Conservation (phyloP, 2,113 vertebrate genomes). For the Melanerpes formicivorus region DNA sequence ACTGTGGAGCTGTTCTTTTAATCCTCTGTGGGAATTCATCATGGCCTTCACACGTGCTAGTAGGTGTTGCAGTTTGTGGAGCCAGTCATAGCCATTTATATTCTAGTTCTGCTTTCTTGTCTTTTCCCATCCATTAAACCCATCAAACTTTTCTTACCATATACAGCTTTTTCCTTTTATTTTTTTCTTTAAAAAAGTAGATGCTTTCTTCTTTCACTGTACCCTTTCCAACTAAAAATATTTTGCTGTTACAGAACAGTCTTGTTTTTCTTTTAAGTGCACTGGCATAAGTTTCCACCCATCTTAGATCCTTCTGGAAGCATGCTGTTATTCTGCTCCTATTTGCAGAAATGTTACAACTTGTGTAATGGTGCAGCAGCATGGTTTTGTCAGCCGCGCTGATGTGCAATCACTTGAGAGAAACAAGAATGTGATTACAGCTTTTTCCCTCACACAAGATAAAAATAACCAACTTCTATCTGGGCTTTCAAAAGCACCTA, state of each 20-base stretch:
- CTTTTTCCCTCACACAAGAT: neutral
- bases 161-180: neutral
- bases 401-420: neutral
- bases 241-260: neutral
- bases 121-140: neutral
- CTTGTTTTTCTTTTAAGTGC: neutral
- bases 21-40: neutral
- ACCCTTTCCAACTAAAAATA: neutral
- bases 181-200: neutral
- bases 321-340: neutral
- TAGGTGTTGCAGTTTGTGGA: neutral
- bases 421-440: neutral
- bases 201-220: neutral
- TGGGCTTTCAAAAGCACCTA: neutral
- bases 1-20: neutral
- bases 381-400: neutral
- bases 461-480: neutral
- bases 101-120: neutral
- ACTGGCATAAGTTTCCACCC: neutral
- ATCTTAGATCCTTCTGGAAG: neutral
- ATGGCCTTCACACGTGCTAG: neutral
- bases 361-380: neutral
- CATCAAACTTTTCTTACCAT: neutral
- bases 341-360: neutral
- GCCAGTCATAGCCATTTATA: neutral